Evolutionary conservation across 1,140 invertebrate species (phyloP), one percentile per base, ranked within the genome.

Genomic region (Drosophila navojoa): DNA sequence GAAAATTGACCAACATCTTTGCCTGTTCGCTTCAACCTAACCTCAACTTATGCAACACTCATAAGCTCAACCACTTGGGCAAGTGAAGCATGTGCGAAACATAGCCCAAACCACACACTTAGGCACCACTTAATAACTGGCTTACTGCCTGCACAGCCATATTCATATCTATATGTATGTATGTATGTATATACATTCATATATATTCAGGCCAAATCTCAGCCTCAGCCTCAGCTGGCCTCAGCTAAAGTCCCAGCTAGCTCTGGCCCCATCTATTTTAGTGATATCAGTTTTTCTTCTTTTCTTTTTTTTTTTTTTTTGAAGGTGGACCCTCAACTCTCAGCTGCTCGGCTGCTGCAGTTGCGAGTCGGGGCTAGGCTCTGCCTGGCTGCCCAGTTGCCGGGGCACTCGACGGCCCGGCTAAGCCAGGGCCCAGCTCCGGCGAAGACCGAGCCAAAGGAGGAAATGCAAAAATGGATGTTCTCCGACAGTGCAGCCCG

Each of bases 401-500:
- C 54, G 35, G 32, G 11, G 42, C 42, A 15, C 42, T n/a, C 42
- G 15, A 15, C 16, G 13, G 4, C 27, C 27, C 6, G 7, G n/a
- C 42, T 15, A 15, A 16, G n/a, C 42, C 42, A 15, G 3, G 2
- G 15, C 42, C 35, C 54, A 7, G 35, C 16, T 42, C 38, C n/a
- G 15, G 38, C 54, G 27, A 29, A 29, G 27, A 4, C 9, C 0
- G 6, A 6, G 32, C 22, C 19, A 16, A 53, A 35, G 50, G 50
- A 15, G n/a, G 27, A 53, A 53, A 13, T 35, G 38, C 35, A 47
- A 42, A 7, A 42, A 62, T 55, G 59, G 44, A 63, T 45, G 61
- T 53, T 67, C 73, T 67, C 74, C 40, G 53, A 15, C 58, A 54
- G 76, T 75, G 40, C 32, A 64, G n/a, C 10, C 15, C 64, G 22